Conservation (phyloP, 2,888 invertebrate genomes). For the Stegophylla sp. region DNA sequence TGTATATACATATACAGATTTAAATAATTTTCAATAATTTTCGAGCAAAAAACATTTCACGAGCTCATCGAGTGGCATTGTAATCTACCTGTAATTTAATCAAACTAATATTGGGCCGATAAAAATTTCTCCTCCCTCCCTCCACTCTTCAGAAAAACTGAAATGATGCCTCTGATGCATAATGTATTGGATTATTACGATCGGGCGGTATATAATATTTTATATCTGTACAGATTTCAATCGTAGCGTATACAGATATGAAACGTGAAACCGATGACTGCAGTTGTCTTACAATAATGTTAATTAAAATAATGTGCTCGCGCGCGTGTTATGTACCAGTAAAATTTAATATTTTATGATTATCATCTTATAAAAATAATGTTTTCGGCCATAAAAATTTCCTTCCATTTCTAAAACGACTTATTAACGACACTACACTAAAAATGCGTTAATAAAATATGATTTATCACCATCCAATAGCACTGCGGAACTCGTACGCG, state of each 20-base stretch:
- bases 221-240: too few species aligned
- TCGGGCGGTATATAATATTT: too few species aligned
- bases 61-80: too few species aligned
- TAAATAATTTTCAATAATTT: too few species aligned
- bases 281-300: constrained; percentile 5
- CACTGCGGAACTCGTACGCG: constrained; percentile 21
- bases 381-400: constrained; percentile 36
- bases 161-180: too few species aligned
- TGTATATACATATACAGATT: too few species aligned
- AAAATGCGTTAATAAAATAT: constrained; percentile 54
- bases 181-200: too few species aligned
- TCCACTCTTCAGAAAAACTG: too few species aligned
- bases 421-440: constrained; percentile 53
- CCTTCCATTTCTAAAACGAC: constrained; percentile 45
- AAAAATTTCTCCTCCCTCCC: too few species aligned
- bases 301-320: constrained; percentile 20
- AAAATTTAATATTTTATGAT: constrained; percentile 49
- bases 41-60: too few species aligned
- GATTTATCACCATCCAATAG: constrained; percentile 41
- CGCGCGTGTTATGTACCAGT: not conserved
- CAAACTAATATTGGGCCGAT: too few species aligned
- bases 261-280: constrained; percentile 22
- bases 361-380: constrained; percentile 43
- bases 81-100: too few species aligned
- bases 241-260: not conserved